Base-by-base conservation (phyloP, 2,113 vertebrate species). In the Bubo scandiacus region DNA sequence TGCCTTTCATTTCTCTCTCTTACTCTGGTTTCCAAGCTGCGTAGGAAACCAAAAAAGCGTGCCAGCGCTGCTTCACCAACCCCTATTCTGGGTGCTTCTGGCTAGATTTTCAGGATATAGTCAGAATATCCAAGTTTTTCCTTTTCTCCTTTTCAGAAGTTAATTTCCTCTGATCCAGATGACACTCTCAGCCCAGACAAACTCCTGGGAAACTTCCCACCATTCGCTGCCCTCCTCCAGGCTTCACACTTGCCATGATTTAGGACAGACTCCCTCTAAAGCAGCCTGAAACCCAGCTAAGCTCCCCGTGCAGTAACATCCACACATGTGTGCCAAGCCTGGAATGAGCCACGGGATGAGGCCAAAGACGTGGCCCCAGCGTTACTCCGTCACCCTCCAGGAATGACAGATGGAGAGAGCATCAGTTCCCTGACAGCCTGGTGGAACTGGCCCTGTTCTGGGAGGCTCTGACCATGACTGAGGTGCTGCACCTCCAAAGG, bases 1-100 rank as follows among this genome's bases (percentile, higher is more conserved):
- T 95, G 78, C 74, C 74, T 95, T 90, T 91, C 92, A 82, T 63
- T 51, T 90, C 47, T 43, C 70, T 81, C 65, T 86, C 72, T 73
- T 49, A 51, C 66, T 87, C 92, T 11, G 2, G n/a, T 85, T 94
- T 82, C 86, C 74, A 91, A 80, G n/a, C 66, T 94, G 89, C 0
- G 8, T 87, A 88, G 91, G 84, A 97, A 96, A 91, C 52, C 15
- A 87, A 90, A 79, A 30, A 84, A 59, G 7, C 5, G 1, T 57
- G 77, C 88, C 81, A 95, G 78, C 0, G 0, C 47, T 25, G 27
- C 23, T 95, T 84, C 74, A 91, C 54, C 70, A 87, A 94, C 40
- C 25, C 19, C 21, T 54, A 13, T 55, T 79, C 88, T 0, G 1
- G n/a, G 78, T 94, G 49, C 54, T 93, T 72, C 77, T 45, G 58